Evolutionary conservation across 92 coral and sea anemone species (phyloP).

Genomic region (Phymanthus crucifer): DNA sequence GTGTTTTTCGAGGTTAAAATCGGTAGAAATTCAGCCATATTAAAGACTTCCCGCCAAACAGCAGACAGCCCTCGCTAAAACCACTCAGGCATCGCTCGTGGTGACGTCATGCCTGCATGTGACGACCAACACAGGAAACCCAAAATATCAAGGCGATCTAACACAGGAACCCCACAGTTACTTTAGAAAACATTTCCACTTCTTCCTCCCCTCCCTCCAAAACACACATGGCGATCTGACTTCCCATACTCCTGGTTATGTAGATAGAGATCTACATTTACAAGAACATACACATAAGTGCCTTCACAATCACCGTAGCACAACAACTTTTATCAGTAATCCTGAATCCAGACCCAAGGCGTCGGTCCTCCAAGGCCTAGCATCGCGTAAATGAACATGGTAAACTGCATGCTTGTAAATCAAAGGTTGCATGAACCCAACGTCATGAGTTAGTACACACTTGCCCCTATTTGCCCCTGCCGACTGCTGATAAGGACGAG

Average conservation of each 20-base stretch:
- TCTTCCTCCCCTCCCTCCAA: too few relatives aligned
- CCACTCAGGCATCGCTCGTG: constrained; percentile 45
- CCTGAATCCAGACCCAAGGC: too few relatives aligned
- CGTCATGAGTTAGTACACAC: too few relatives aligned
- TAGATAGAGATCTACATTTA: too few relatives aligned
- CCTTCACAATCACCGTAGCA: too few relatives aligned
- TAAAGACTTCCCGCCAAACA: constrained; percentile 86
- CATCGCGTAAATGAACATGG: too few relatives aligned
- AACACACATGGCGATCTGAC: neutral
- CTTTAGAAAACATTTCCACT: neutral
- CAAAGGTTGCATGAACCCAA: too few relatives aligned
- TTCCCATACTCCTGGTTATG: neutral
- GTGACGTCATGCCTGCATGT: constrained; percentile 41
- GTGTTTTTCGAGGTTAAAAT: constrained; percentile 40
- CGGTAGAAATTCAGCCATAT: constrained; percentile 53
- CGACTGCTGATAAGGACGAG: neutral
- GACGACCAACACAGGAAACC: constrained; percentile 28
- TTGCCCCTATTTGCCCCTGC: too few relatives aligned
- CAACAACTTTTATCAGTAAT: too few relatives aligned
- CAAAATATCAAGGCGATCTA: neutral
- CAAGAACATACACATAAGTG: too few relatives aligned
- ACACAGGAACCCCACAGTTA: constrained; percentile 26
- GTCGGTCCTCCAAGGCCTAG: too few relatives aligned
- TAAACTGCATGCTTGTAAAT: too few relatives aligned
- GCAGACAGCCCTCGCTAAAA: constrained; percentile 59